Evolutionary conservation across 2,113 vertebrate species (phyloP).

Genomic region (Scalopus aquaticus): DNA sequence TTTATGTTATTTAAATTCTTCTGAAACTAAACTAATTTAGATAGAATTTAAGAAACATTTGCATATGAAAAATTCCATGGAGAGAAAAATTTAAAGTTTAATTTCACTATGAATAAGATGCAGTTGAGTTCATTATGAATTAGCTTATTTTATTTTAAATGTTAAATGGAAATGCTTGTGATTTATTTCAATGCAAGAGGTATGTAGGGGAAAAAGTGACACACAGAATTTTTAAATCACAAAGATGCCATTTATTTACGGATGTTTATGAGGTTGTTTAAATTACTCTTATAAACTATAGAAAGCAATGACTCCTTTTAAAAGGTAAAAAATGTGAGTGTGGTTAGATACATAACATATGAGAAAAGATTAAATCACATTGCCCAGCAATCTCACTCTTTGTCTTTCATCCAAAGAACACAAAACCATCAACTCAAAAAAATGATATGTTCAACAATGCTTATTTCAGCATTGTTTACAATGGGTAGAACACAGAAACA

Average conservation of each 20-base stretch:
- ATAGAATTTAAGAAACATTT: neutral
- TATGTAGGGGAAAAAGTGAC: neutral
- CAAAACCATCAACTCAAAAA: too few relatives aligned
- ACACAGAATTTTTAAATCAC: neutral
- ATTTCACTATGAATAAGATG: neutral
- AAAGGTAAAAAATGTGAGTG: neutral
- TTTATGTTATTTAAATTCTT: neutral
- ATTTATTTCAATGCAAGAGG: neutral
- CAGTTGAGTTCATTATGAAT: neutral
- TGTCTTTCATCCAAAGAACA: too few relatives aligned
- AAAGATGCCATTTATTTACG: neutral
- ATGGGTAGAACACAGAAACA: too few relatives aligned
- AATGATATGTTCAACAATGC: too few relatives aligned
- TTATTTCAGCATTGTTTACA: too few relatives aligned
- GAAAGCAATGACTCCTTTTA: neutral
- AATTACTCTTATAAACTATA: neutral
- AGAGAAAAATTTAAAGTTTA: neutral
- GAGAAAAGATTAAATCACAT: neutral
- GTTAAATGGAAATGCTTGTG: neutral
- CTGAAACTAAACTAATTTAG: neutral
- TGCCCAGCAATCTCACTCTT: too few relatives aligned
- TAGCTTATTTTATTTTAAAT: neutral
- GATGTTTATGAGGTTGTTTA: neutral
- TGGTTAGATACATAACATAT: fast-evolving
- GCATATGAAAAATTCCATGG: neutral